Conservation (phyloP, 2,888 invertebrate genomes). For the Erynnis tages region DNA sequence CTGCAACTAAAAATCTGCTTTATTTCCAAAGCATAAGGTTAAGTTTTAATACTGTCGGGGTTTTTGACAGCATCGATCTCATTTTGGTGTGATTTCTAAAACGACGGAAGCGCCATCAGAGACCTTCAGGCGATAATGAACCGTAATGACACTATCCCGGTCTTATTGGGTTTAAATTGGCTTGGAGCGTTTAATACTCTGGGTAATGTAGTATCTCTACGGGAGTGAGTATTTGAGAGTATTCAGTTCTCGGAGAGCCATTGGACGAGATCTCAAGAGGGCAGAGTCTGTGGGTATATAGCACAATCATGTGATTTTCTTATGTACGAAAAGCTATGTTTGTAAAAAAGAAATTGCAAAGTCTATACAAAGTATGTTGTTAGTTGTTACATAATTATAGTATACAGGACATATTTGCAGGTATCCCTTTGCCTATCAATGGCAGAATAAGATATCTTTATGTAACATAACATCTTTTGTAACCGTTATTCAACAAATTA, state of each 20-base stretch:
- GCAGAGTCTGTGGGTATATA: constrained; percentile 30
- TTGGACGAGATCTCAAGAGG: constrained; percentile 54
- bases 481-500: too few relatives aligned
- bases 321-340: not conserved
- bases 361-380: too few relatives aligned
- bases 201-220: constrained; percentile 63
- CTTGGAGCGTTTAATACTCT: constrained; percentile 43
- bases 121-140: constrained; percentile 35
- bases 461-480: too few relatives aligned
- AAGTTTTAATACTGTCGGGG: constrained; percentile 33
- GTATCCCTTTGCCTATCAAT: too few relatives aligned
- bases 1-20: constrained; percentile 39
- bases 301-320: not conserved
- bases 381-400: too few relatives aligned
- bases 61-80: constrained; percentile 78
- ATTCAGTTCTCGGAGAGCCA: constrained; percentile 46
- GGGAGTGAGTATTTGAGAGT: constrained; percentile 62
- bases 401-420: too few relatives aligned
- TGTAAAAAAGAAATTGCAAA: not conserved
- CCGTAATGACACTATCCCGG: constrained; percentile 32
- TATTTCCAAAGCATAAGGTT: constrained; percentile 23
- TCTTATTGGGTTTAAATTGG: constrained; percentile 34
- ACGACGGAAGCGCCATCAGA: constrained; percentile 42
- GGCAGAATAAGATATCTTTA: too few relatives aligned
- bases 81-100: constrained; percentile 42